These are phyloP conservation scores for Alloplasta piceator DNA, from an alignment of 2,888 invertebrate genomes.

Conservation along the genomic window DNA sequence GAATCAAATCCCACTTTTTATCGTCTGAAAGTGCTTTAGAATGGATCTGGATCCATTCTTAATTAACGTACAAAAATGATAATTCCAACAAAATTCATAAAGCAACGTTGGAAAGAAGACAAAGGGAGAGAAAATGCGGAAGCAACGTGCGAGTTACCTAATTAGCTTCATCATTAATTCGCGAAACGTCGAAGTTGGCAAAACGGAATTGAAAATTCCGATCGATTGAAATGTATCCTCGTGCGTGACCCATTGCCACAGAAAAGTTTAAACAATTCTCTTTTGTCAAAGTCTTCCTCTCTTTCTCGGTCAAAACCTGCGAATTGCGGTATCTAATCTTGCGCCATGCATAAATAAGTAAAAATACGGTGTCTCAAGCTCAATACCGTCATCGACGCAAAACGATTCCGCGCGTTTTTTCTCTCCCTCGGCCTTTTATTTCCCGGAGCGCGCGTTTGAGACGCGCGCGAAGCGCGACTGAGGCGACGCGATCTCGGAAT, in stretches of 20 bases:
- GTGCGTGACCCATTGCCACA: constrained; percentile 31
- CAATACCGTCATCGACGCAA: constrained; percentile 12
- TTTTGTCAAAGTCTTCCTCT: not conserved
- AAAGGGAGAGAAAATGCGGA: too few relatives aligned
- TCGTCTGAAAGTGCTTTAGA: too few relatives aligned
- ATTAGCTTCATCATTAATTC: too few relatives aligned
- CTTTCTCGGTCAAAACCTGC: constrained; percentile 5
- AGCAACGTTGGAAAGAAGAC: too few relatives aligned
- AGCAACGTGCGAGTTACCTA: too few relatives aligned
- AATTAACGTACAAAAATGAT: too few relatives aligned
- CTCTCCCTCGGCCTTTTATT: not conserved
- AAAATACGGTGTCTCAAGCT: constrained; percentile 13
- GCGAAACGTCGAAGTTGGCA: too few relatives aligned
- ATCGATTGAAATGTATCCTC: not conserved
- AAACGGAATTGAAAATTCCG: not conserved
- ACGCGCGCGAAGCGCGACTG: constrained; percentile 9
- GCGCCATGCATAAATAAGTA: constrained; percentile 41
- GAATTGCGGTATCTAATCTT: constrained; percentile 36
- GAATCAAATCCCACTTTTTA: too few relatives aligned
- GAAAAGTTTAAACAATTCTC: constrained; percentile 11
- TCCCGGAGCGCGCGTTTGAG: constrained; percentile 9
- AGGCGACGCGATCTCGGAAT: constrained; percentile 47
- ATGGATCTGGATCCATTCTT: too few relatives aligned
- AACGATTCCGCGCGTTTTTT: constrained; percentile 6
- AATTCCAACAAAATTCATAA: too few relatives aligned